Conservation (phyloP, 2,113 vertebrate genomes). For the Anser brachyrhynchus region DNA sequence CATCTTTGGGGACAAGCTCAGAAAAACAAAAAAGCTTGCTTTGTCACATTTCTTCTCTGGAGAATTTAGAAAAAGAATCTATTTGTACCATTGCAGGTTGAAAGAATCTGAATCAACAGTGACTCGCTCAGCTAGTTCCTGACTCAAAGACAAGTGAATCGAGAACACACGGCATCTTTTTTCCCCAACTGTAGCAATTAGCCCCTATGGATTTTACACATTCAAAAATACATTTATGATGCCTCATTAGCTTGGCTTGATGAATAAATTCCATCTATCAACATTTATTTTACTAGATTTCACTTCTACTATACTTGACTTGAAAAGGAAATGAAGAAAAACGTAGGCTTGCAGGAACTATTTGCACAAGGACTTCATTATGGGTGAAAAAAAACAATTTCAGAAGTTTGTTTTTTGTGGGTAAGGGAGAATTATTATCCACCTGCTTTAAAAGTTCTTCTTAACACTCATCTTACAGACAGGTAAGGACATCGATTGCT, state of each 20-base stretch:
- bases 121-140: background rate
- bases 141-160: background rate
- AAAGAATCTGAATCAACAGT: background rate
- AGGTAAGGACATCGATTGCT: background rate
- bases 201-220: conserved; percentile 18
- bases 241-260: conserved; percentile 53
- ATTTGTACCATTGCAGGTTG: background rate
- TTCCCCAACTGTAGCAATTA: background rate
- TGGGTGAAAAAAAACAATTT: background rate
- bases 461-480: background rate
- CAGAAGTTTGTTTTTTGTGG: background rate
- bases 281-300: conserved; percentile 54
- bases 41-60: background rate
- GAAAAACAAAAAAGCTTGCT: background rate
- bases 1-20: background rate
- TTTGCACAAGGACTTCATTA: conserved; percentile 2
- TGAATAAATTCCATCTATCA: conserved; percentile 55
- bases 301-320: conserved; percentile 36
- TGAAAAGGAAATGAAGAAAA: conserved; percentile 47
- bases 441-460: background rate
- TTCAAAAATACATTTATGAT: conserved; percentile 42
- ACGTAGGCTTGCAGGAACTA: background rate
- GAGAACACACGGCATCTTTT: background rate
- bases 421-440: background rate
- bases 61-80: conserved; percentile 15